Conservation (phyloP, 1,140 invertebrate species). For the Scaptomyza graminum region DNA sequence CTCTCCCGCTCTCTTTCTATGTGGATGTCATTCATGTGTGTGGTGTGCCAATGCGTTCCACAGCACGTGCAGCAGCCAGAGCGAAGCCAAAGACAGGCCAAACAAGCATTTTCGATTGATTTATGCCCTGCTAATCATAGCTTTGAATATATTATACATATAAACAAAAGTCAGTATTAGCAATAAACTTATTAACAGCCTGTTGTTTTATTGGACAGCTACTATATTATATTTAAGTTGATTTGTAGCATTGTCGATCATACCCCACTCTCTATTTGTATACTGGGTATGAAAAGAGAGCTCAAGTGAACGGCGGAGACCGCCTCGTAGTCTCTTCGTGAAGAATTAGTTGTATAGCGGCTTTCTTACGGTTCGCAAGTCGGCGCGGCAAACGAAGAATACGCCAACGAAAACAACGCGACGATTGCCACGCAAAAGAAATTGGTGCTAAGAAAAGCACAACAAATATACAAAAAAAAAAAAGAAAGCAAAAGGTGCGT, state of each 20-base stretch:
- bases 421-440: constrained; percentile 65
- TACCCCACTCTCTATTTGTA: neutral
- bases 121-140: constrained; percentile 9
- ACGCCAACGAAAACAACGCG: constrained; percentile 40
- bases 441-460: constrained; percentile 71
- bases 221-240: too few species aligned
- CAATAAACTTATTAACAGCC: too few species aligned
- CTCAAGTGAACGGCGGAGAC: constrained; percentile 24
- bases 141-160: too few species aligned
- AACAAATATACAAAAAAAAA: constrained; percentile 31
- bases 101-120: neutral
- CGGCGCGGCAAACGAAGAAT: constrained; percentile 24
- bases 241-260: neutral
- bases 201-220: too few species aligned
- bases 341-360: constrained; percentile 78
- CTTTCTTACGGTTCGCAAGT: constrained; percentile 65
- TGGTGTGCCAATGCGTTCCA: constrained; percentile 41
- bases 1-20: neutral
- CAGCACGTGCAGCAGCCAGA: constrained; percentile 61
- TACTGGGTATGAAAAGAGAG: constrained; percentile 40
- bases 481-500: constrained; percentile 65
- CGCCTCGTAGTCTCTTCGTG: constrained; percentile 43
- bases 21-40: constrained; percentile 45
- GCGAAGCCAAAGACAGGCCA: constrained; percentile 6
- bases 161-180: too few species aligned